Conservation (phyloP, 2,797 vertebrate genomes). For the Chaenodraco wilsoni region DNA sequence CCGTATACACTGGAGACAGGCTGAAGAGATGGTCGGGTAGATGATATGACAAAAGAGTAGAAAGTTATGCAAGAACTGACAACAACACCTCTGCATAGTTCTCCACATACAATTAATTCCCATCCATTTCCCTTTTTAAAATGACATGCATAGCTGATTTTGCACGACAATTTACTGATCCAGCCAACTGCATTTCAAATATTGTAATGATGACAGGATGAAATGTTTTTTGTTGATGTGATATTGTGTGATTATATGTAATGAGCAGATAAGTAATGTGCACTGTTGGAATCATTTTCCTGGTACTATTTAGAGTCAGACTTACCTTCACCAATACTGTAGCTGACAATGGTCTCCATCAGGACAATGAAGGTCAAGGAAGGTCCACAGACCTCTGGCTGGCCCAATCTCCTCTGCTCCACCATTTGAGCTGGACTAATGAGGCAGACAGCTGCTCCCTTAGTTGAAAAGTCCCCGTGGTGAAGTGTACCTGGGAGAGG, state of each 20-base stretch:
- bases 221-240: slow-evolving; percentile 30
- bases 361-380: slow-evolving; percentile 73
- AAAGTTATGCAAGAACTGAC: slow-evolving; percentile 38
- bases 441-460: slow-evolving; percentile 77
- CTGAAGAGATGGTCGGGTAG: slow-evolving; percentile 6
- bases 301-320: slow-evolving; percentile 54
- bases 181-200: slow-evolving; percentile 35
- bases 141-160: slow-evolving; percentile 27
- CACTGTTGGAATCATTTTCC: slow-evolving; percentile 27
- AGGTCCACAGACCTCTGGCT: slow-evolving; percentile 70
- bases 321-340: slow-evolving; percentile 56
- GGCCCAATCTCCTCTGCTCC: slow-evolving; percentile 58
- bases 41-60: slow-evolving; percentile 24
- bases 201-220: slow-evolving; percentile 34
- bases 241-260: slow-evolving; percentile 21
- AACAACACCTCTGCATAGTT: slow-evolving; percentile 39
- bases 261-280: slow-evolving; percentile 47
- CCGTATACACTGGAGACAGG: slow-evolving; percentile 30
- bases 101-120: background rate
- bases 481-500: slow-evolving; percentile 66
- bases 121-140: slow-evolving; percentile 29
- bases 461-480: slow-evolving; percentile 67
- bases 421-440: slow-evolving; percentile 73
- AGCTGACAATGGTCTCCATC: slow-evolving; percentile 51
- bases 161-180: slow-evolving; percentile 16